Evolutionary conservation across 2,113 vertebrate species (phyloP), one percentile per base, ranked within the genome.

Genomic region (Phasianus colchicus): DNA sequence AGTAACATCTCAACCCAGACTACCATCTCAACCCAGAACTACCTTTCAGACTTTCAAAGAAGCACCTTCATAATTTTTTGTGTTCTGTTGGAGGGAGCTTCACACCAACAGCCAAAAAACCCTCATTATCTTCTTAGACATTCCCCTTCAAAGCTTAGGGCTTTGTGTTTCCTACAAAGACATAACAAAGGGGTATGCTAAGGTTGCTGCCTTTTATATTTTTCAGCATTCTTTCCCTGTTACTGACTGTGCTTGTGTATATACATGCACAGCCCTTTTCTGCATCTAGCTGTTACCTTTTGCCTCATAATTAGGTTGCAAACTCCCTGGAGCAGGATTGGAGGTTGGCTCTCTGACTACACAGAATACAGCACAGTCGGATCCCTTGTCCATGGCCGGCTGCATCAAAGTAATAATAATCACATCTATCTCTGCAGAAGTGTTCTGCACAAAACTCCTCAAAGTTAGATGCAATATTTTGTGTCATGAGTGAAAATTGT

Each of bases 101-200:
- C 83, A 71, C 67, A 86, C 18, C 77, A 90, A 83, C 38, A 86
- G 38, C 72, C 72, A 55, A 83, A 86, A 67, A 95, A 74, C 61
- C 36, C 24, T 87, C 75, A 70, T 73, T 70, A 57, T 54, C 30
- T 42, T 73, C 78, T 94, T 83, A 70, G 58, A 95, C 82, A 88
- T 80, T 13, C 40, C 63, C 48, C 58, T 83, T 95, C 82, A 91
- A 89, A 92, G 48, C 27, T 0, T 30, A 54, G 0, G 58, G 30
- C 30, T 58, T 89, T 38, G 17, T 86, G 34, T 55, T 88, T 77
- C 76, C 42, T 50, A 64, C 42, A 77, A 94, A 91, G 74, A 42
- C 24, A 4, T 80, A 83, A 76, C 40, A 94, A 85, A 86, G 13
- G 24, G 6, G 2, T 55, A 29, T 15, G 24, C 57, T 85, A 88